phyloP scores from a whole-genome alignment of 2,113 vertebrate species.

The Chaenocephalus aceratus region DNA sequence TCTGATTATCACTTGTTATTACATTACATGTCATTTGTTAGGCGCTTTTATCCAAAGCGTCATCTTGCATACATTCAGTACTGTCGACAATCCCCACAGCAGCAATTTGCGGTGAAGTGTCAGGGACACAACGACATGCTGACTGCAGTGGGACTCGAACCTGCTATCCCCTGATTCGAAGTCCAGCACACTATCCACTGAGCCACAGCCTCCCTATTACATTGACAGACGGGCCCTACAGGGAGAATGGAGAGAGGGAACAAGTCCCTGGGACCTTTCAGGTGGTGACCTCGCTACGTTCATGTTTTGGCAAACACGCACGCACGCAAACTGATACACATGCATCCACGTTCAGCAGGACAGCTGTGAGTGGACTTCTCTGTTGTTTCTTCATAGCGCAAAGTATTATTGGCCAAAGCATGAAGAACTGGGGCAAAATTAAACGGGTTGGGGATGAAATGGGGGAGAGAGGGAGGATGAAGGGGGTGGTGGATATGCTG shows the following conservation, averaged over 20 bases:
- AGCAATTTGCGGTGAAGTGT: too few relatives aligned
- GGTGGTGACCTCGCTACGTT: conserved; percentile 45
- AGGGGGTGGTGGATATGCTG: conserved; percentile 40
- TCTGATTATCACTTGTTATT: conserved; percentile 47
- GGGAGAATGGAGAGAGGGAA: conserved; percentile 1
- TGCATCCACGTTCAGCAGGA: not conserved
- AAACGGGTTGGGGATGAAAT: conserved; percentile 7
- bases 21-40: too few relatives aligned
- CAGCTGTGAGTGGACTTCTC: conserved; percentile 9
- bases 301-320: conserved; percentile 9
- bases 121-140: too few relatives aligned
- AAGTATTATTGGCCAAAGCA: conserved; percentile 37
- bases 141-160: too few relatives aligned
- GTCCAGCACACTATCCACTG: too few relatives aligned
- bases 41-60: too few relatives aligned
- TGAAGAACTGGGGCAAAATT: conserved; percentile 39
- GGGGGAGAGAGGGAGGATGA: not conserved
- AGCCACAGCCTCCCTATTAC: conserved; percentile 27
- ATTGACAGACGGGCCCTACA: conserved; percentile 34
- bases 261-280: conserved; percentile 46
- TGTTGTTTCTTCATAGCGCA: conserved; percentile 8
- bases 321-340: not conserved
- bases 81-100: too few relatives aligned
- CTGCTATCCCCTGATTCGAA: too few relatives aligned
- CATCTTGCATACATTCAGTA: too few relatives aligned